Evolutionary conservation across 2,888 invertebrate species (phyloP).

Genomic region (Aricia artaxerxes): DNA sequence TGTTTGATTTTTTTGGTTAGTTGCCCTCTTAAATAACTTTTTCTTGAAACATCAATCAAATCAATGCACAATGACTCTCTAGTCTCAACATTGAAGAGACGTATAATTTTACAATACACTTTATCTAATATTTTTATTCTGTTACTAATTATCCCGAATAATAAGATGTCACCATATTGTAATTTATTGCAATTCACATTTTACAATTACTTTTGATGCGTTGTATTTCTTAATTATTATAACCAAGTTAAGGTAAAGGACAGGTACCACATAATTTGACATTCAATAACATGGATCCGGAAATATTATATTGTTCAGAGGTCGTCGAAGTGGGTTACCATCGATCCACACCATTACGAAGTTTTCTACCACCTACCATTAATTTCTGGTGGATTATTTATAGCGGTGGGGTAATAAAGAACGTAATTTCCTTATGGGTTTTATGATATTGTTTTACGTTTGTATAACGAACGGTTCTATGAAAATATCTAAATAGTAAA

Average conservation of each 20-base stretch:
- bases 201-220: not conserved
- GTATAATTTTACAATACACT: too few species aligned
- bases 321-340: slow-evolving; percentile 12
- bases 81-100: too few species aligned
- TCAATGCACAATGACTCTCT: too few species aligned
- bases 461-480: not conserved
- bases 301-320: not conserved
- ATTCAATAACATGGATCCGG: not conserved
- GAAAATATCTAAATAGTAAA: too few species aligned
- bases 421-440: not conserved
- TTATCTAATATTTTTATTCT: too few species aligned
- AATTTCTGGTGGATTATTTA: not conserved
- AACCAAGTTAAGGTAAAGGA: not conserved
- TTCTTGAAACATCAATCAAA: too few species aligned
- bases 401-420: not conserved
- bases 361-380: not conserved
- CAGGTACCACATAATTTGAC: not conserved
- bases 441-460: not conserved
- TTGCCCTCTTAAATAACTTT: too few species aligned
- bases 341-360: not conserved
- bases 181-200: too few species aligned
- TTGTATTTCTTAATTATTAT: not conserved
- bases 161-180: too few species aligned
- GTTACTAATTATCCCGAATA: too few species aligned
- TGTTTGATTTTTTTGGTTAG: too few species aligned